Base-by-base conservation (phyloP, 2,113 vertebrate species). In the Brienomyrus brachyistius region DNA sequence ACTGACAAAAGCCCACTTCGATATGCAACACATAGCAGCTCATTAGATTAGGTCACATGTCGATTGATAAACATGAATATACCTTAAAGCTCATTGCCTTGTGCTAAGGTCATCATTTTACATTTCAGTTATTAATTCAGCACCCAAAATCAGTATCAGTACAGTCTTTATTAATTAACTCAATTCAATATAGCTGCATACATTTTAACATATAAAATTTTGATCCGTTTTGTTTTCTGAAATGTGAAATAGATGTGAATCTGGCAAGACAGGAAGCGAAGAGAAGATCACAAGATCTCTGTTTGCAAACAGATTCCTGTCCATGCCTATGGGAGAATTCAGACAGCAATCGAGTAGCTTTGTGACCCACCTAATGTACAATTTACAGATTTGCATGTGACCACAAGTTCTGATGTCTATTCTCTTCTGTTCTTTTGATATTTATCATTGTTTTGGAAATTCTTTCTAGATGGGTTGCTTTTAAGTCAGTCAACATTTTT, bases 401-500 rank as follows among this genome's bases (percentile, higher is more conserved):
- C 62, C 3, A 0, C 9, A 27, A 27, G 10, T 70, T 31, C n/a
- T 31, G 62, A 70, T 27, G 62, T 70, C 62, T 66, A 27, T 66
- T 66, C 59, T 66, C 27, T 27, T 70, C 62, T 11, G n/a, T 70
- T 70, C 62, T 70, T 66, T 70, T 31, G 62, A 70, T 70, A 70
- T 31, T 31, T 27, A 70, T 70, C n/a, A 31, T 70, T 70, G 62
- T 70, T 70, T 70, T 31, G 62, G 62, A 13, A 13, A 31, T 70
- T 31, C 62, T 13, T 31, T 70, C 62, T 13, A 31, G 62, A 31
- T 70, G 62, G 27, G 62, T 11, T 70, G 62, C 62, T 70, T 70
- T 70, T 31, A 70, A 70, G 62, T 80, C 74, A 80, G 74, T 80
- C 74, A 80, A 80, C 74, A 80, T 80, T 80, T 80, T 80, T 80